Evolutionary conservation across 2,888 invertebrate genomes (phyloP).

Genomic region (Lampropteryx suffumata): DNA sequence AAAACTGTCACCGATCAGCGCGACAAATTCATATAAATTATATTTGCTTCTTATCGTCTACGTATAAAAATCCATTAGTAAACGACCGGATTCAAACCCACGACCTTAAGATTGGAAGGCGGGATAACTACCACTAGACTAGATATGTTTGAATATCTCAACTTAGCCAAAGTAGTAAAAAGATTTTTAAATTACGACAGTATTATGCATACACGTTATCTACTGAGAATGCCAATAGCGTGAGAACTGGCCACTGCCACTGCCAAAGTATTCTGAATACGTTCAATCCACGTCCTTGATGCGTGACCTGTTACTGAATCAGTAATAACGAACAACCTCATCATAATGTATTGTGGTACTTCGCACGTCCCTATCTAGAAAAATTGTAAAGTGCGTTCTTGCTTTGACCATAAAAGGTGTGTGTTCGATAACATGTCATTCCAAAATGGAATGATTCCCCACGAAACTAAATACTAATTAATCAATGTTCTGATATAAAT

Average conservation of each 20-base stretch:
- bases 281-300: constrained; percentile 75
- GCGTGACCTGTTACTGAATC: constrained; percentile 70
- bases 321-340: constrained; percentile 50
- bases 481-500: too few species aligned
- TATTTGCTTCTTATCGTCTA: too few species aligned
- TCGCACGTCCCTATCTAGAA: constrained; percentile 48
- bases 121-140: too few species aligned
- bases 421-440: too few species aligned
- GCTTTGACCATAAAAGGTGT: too few species aligned
- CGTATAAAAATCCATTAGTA: too few species aligned
- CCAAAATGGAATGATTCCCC: too few species aligned
- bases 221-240: constrained; percentile 63
- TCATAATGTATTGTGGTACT: constrained; percentile 52
- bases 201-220: constrained; percentile 42
- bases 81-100: too few species aligned
- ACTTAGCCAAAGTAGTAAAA: constrained; percentile 21
- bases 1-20: constrained; percentile 19
- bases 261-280: constrained; percentile 75
- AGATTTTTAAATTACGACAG: constrained; percentile 36
- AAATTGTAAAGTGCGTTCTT: constrained; percentile 26
- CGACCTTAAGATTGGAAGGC: too few species aligned
- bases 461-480: too few species aligned
- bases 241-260: constrained; percentile 69
- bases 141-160: too few species aligned
- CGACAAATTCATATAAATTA: constrained; percentile 16